A percentile compares a stretch with the other conserved stretches of the same genome.
Conservation (phyloP, 2,797 vertebrate genomes). For the Catostomus latipinnis region DNA sequence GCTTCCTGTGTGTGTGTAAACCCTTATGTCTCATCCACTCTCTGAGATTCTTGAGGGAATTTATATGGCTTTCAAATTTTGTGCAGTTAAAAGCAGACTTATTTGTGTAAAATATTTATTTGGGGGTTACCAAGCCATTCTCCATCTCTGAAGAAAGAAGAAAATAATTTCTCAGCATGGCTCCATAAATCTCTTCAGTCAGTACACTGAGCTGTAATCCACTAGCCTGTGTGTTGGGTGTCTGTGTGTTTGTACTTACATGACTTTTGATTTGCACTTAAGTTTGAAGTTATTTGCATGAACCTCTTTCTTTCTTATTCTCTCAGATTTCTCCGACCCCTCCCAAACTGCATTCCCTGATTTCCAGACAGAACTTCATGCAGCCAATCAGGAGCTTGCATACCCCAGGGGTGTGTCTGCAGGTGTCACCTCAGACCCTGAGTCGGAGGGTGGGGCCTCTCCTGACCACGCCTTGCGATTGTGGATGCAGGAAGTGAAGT, state of each 20-base stretch:
- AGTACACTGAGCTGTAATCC: slow-evolving; percentile 11
- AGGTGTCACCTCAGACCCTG: slow-evolving; percentile 89
- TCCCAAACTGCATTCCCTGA: slow-evolving; percentile 34
- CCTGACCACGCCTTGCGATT: slow-evolving; percentile 90
- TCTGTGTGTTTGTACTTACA: background rate
- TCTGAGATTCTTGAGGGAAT: slow-evolving; percentile 29
- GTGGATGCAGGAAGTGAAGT: slow-evolving; percentile 97
- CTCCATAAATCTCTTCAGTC: slow-evolving; percentile 22
- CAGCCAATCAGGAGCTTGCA: slow-evolving; percentile 64
- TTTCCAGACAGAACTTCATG: slow-evolving; percentile 59
- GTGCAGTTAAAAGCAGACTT: slow-evolving; percentile 38
- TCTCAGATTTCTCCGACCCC: slow-evolving; percentile 31
- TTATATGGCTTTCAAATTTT: slow-evolving; percentile 33
- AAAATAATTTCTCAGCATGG: slow-evolving; percentile 33
- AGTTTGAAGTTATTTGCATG: background rate
- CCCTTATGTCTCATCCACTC: slow-evolving; percentile 7
- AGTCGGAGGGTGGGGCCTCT: slow-evolving; percentile 90
- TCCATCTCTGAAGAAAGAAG: slow-evolving; percentile 10
- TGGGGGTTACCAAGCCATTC: slow-evolving; percentile 13
- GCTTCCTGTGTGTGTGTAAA: slow-evolving; percentile 22
- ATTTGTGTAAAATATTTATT: slow-evolving; percentile 48
- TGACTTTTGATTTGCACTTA: slow-evolving; percentile 4
- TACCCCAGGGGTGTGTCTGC: slow-evolving; percentile 84
- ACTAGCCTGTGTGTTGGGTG: background rate
- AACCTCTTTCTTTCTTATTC: slow-evolving; percentile 1